Base-by-base conservation (phyloP, 1,140 invertebrate species). In the Drosophila ficusphila region DNA sequence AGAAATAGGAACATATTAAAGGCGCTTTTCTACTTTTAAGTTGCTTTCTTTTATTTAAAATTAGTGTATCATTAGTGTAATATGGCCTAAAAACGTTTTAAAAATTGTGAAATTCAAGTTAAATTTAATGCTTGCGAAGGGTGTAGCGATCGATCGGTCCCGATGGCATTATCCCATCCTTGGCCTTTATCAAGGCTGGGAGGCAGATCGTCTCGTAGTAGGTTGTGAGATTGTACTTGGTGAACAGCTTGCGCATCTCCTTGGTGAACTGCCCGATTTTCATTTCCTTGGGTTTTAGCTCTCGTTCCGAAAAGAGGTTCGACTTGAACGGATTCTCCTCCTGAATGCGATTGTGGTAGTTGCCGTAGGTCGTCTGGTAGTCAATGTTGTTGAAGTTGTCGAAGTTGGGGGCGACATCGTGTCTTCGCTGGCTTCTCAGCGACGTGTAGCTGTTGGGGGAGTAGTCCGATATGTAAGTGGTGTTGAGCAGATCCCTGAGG, bases 141-240 rank as follows among this genome's bases (percentile, higher is more conserved):
- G 81, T 86, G 19, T 85, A 86, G 11, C 81, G 76, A 58, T 85
- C 81, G 25, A 86, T 85, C 5, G 57, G 67, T 11, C 81, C 76
- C 18, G 79, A 42, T 5, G 81, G 81, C 81, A 85, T 86, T 8
- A 76, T 62, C 2, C 72, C 76, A 46, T 85, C 49, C 25, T 86
- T 86, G 4, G 81, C 81, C 16, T 61, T 74, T 0, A 82, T 9
- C 29, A 86, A n/a, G 0, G 82, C 69, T 25, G 82, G 82, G n/a
- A 82, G 18, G n/a, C 82, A 88, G 6, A 78, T 39, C 0, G 69
- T 57, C 5, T 88, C 82, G n/a, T 44, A 88, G 6, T 88, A 88
- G 1, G 82, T 88, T 5, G 60, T 39, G 4, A 82, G 9, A 31
- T 62, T 48, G n/a, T 82, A 88, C 33, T 88, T 88, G n/a, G 60